Evolutionary conservation across 2,888 invertebrate species (phyloP).

Genomic region (Synanthedon myopaeformis): DNA sequence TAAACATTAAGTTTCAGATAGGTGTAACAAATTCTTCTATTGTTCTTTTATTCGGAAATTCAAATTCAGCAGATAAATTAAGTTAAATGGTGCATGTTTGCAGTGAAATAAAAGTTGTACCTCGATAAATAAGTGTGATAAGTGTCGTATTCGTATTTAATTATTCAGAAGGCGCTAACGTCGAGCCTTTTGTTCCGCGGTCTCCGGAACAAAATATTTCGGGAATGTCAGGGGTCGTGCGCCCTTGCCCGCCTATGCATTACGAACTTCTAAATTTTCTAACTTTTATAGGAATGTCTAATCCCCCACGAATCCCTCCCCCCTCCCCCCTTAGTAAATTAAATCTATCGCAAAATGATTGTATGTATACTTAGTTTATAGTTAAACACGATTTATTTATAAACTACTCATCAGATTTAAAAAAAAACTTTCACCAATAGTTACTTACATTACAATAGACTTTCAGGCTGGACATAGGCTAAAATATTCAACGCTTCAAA

Average conservation of each 20-base stretch:
- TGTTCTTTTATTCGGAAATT: too few relatives aligned
- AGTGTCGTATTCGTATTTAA: slow-evolving; percentile 6
- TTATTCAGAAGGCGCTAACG: slow-evolving; percentile 10
- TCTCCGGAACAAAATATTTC: slow-evolving; percentile 3
- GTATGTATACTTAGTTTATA: too few relatives aligned
- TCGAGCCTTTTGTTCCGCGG: slow-evolving; percentile 8
- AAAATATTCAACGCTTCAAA: too few relatives aligned
- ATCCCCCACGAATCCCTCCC: slow-evolving; percentile 17
- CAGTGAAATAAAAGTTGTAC: not conserved
- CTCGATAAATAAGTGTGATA: not conserved
- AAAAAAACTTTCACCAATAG: too few relatives aligned
- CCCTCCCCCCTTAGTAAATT: too few relatives aligned
- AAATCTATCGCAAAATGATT: too few relatives aligned
- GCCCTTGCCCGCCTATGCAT: slow-evolving; percentile 11
- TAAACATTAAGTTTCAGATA: too few relatives aligned
- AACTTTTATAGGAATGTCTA: slow-evolving; percentile 20
- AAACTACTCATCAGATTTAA: too few relatives aligned
- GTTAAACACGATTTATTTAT: too few relatives aligned
- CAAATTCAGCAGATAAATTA: not conserved
- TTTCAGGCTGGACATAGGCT: too few relatives aligned
- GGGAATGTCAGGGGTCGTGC: slow-evolving; percentile 9
- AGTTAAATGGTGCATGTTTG: not conserved
- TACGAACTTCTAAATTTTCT: slow-evolving; percentile 19
- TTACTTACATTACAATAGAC: too few relatives aligned
- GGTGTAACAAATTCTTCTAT: too few relatives aligned